These are phyloP conservation scores for Oophaga pumilio DNA, from an alignment of 2,113 vertebrate genomes.

Conservation along the genomic window DNA sequence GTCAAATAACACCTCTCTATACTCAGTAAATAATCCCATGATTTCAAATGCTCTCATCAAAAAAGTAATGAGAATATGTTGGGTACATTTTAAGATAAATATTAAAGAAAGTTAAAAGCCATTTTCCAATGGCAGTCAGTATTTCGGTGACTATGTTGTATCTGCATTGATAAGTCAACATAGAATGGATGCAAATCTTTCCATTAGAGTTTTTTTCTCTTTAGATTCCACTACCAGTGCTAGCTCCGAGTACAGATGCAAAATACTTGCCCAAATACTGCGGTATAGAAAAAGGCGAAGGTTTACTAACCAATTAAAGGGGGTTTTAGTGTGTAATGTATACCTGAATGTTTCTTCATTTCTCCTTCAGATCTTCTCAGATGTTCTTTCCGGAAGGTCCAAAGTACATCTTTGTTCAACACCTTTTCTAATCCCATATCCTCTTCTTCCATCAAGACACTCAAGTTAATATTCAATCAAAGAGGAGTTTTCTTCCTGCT, in stretches of 20 bases:
- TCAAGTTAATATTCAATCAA: constrained; percentile 49
- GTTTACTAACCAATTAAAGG: not conserved
- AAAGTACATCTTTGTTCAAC: constrained; percentile 40
- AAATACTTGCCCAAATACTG: no score
- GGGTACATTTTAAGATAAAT: not conserved
- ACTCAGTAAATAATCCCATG: not conserved
- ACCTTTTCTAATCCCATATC: constrained; percentile 12
- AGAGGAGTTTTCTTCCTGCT: constrained; percentile 26
- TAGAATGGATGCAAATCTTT: no score
- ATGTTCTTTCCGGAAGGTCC: constrained; percentile 38
- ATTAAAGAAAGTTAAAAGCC: not conserved
- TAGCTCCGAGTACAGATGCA: no score
- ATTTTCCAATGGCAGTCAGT: no score
- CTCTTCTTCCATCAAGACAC: constrained; percentile 33
- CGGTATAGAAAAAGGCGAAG: not conserved
- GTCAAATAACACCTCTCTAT: not conserved
- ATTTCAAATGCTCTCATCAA: not conserved
- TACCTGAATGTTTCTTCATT: constrained; percentile 56
- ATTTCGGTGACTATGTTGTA: no score
- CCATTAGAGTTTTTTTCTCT: no score
- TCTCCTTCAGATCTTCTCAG: constrained; percentile 22
- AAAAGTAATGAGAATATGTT: not conserved
- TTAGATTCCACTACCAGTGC: no score
- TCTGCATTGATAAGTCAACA: no score
- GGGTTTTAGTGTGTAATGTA: not conserved